Evolutionary conservation across 2,797 vertebrate species (phyloP), one percentile per base, ranked within the genome.

Genomic region (Falco berigora): DNA sequence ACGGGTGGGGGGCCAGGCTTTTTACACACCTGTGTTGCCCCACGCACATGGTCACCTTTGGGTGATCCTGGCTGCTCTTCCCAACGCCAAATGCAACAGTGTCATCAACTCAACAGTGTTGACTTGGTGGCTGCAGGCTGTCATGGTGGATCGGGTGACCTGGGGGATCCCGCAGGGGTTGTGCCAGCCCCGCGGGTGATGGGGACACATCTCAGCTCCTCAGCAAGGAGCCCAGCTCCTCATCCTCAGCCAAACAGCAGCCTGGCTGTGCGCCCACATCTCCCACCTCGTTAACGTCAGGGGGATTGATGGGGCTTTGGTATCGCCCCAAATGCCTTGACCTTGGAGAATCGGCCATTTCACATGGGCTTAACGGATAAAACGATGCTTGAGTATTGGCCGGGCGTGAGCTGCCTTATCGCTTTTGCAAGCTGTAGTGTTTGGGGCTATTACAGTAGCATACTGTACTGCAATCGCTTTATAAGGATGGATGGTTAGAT

Each of bases 401-500:
- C 6, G 24, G 71, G 83, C 59, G 1, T 3, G 15, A 34, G 58
- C 32, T 22, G 63, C 27, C 30, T 55, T 50, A 47, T 86, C 77
- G 4, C 61, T 32, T 9, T 10, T 7, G 71, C 87, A 44, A 55
- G 75, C 64, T 20, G 61, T 6, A 13, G 62, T 6, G 68, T 11
- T 44, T 7, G 56, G 83, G 86, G 58, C 88, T 66, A 13, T 91
- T 58, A 66, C 76, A n/a, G 82, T 14, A 80, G 80, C 96, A n/a
- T 24, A n/a, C 44, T 14, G 81, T 30, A 23, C 78, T 24, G 13
- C 53, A 4, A 16, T 34, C 5, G 19, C 93, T 90, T 90, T 84
- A 90, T 61, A 77, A 96, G 93, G 95, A 91, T 95, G 92, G 94
- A 95, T 94, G 95, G 82, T 56, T 71, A 49, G 95, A 76, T 68